A percentile compares a stretch with the other conserved stretches of the same genome.
phyloP scores from a whole-genome alignment of 2,113 vertebrate species.

The Ammospiza nelsoni region DNA sequence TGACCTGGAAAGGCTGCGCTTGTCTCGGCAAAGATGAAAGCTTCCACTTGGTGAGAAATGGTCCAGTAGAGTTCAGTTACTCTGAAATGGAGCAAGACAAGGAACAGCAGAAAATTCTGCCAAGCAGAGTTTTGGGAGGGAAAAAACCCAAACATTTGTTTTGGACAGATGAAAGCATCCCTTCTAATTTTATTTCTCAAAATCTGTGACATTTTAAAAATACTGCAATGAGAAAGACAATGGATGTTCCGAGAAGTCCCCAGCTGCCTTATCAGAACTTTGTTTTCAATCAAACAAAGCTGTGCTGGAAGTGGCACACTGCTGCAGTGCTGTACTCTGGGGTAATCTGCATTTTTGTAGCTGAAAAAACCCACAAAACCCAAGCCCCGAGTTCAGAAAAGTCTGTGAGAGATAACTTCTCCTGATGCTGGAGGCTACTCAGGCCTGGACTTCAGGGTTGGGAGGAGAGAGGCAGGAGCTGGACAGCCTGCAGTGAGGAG shows the following conservation, averaged over 20 bases:
- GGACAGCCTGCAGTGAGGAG: not conserved
- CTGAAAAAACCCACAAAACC: not conserved
- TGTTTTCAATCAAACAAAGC: not conserved
- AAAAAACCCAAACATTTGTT: slow-evolving; percentile 29
- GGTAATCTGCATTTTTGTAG: not conserved
- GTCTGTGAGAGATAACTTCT: not conserved
- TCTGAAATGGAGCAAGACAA: not conserved
- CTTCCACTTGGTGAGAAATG: not conserved
- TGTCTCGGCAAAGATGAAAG: accelerated
- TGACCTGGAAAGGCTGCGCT: not conserved
- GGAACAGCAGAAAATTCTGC: not conserved
- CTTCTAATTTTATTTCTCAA: not conserved
- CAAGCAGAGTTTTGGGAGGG: slow-evolving; percentile 1
- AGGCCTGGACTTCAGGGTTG: accelerated
- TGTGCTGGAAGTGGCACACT: not conserved
- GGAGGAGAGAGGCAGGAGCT: not conserved
- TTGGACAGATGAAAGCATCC: slow-evolving; percentile 26
- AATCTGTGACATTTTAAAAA: not conserved
- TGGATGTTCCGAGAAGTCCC: slow-evolving; percentile 9
- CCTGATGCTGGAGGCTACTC: not conserved
- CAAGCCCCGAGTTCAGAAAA: not conserved
- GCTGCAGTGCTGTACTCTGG: not conserved
- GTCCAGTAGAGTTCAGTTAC: not conserved
- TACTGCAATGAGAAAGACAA: not conserved
- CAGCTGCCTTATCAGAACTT: slow-evolving; percentile 11